Conservation (phyloP, 2,888 invertebrate species). For the Hypsopygia costalis region DNA sequence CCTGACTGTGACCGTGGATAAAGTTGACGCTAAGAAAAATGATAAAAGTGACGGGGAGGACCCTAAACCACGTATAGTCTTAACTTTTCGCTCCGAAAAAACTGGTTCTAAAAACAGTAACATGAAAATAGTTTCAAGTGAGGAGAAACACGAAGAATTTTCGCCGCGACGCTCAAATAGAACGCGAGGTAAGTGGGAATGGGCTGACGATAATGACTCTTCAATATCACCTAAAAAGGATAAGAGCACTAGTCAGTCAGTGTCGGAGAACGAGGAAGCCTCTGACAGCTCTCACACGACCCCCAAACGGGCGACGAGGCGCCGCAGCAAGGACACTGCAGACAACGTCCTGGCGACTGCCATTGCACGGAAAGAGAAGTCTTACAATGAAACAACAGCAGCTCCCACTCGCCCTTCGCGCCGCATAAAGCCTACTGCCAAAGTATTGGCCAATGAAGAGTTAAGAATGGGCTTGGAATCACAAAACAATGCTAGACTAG, state of each 20-base stretch:
- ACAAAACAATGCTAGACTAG: constrained; percentile 77
- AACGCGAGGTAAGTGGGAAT: constrained; percentile 58
- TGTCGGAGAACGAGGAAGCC: constrained; percentile 60
- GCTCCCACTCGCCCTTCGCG: constrained; percentile 58
- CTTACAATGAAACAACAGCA: constrained; percentile 75
- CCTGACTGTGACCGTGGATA: constrained; percentile 41
- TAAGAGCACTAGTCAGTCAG: constrained; percentile 35
- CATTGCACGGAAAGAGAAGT: constrained; percentile 86
- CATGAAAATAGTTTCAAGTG: constrained; percentile 73
- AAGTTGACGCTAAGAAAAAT: constrained; percentile 43
- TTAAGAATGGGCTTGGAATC: constrained; percentile 79
- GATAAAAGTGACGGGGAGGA: constrained; percentile 56
- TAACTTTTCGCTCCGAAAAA: constrained; percentile 83
- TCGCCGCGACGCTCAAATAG: constrained; percentile 57
- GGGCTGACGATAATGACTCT: constrained; percentile 54
- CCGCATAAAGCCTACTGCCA: constrained; percentile 84
- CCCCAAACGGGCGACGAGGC: constrained; percentile 83
- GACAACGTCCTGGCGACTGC: constrained; percentile 85
- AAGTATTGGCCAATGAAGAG: constrained; percentile 84
- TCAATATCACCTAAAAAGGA: constrained; percentile 46
- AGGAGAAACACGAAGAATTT: constrained; percentile 62
- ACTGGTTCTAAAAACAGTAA: constrained; percentile 73
- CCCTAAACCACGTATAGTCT: constrained; percentile 80
- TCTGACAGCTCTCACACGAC: constrained; percentile 47
- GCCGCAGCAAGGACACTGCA: constrained; percentile 81